phyloP scores from a whole-genome alignment of 2,888 invertebrate genomes.

The Trichopria drosophilae region DNA sequence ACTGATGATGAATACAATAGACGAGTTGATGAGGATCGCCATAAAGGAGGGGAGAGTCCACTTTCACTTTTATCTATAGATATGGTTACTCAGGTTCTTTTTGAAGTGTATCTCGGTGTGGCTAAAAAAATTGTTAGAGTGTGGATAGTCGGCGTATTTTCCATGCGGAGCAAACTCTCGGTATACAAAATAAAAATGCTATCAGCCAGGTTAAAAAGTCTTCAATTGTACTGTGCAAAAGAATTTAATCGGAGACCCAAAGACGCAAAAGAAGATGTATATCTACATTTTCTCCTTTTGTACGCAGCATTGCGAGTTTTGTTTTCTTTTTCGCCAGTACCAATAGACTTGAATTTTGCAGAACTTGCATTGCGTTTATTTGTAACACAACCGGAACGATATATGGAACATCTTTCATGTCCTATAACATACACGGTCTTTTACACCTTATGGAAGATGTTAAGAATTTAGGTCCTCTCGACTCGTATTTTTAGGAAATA shows the following conservation, averaged over 20 bases:
- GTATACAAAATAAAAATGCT: conserved; percentile 15
- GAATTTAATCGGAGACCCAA: conserved; percentile 38
- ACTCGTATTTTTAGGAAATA: background rate
- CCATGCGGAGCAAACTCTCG: conserved; percentile 9
- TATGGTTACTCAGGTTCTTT: conserved; percentile 19
- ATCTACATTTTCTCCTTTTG: conserved; percentile 28
- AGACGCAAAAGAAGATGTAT: conserved; percentile 22
- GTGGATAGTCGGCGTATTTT: conserved; percentile 15
- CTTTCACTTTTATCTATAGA: conserved; percentile 9
- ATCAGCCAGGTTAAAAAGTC: conserved; percentile 12
- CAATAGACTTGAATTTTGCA: conserved; percentile 10
- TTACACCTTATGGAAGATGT: conserved; percentile 10
- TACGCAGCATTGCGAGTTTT: no score
- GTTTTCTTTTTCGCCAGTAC: no score
- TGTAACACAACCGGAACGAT: no score
- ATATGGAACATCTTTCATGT: conserved; percentile 3
- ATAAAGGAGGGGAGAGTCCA: conserved; percentile 21
- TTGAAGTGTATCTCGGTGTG: conserved; percentile 17
- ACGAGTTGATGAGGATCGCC: conserved; percentile 23
- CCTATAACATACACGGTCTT: conserved; percentile 18
- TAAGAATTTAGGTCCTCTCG: conserved; percentile 4
- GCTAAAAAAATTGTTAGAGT: conserved; percentile 19
- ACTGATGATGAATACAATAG: conserved; percentile 28
- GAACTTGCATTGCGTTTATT: no score
- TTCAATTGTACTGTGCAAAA: conserved; percentile 28